Evolutionary conservation across 2,113 vertebrate species (phyloP), one percentile per base, ranked within the genome.

Genomic region (Anguilla japonica): DNA sequence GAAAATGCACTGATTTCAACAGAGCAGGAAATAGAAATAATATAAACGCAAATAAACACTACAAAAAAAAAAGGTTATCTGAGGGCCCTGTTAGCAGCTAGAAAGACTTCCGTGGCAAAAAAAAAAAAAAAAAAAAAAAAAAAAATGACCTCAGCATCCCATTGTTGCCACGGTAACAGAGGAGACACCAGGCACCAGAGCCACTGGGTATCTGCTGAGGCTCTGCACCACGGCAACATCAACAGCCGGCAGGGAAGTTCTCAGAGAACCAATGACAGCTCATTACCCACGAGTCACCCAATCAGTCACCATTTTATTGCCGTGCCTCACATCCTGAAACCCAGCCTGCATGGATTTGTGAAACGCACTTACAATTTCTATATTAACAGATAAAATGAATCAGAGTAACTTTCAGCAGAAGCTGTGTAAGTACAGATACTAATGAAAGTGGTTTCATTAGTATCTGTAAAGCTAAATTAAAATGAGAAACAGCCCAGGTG

Each of bases 161-260:
- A 16, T 60, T 80, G 93, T 94, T 94, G 95, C 94, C 94, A 91
- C 87, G 91, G 94, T 91, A 94, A 95, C 92, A n/a, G 86, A 53
- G 16, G 56, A 88, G 82, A 11, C 56, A 40, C 83, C 79, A 50
- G 57, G 63, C 63, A 82, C 41, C 88, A 85, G 41, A 41, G 18
- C 41, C 34, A 34, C 34, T 34, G 34, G 34, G 34, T 34, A 34
- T 34, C 34, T 4, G 16, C 84, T 39, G 84, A 11, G 46, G 29
- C 67, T 50, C 56, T 3, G 41, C 41, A 50, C 14, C 16, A 50
- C 43, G 71, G 41, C 8, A 46, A 78, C 7, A 84, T 71, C 13
- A 18, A 0, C 11, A 43, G 67, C 84, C 34, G 84, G 9, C 5
- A 39, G 83, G 53, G 43, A 78, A 0, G 41, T 26, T 78, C 43